Evolutionary conservation across 1,140 invertebrate genomes (phyloP), one percentile per base, ranked within the genome.

Genomic region (Hycleus cichorii): DNA sequence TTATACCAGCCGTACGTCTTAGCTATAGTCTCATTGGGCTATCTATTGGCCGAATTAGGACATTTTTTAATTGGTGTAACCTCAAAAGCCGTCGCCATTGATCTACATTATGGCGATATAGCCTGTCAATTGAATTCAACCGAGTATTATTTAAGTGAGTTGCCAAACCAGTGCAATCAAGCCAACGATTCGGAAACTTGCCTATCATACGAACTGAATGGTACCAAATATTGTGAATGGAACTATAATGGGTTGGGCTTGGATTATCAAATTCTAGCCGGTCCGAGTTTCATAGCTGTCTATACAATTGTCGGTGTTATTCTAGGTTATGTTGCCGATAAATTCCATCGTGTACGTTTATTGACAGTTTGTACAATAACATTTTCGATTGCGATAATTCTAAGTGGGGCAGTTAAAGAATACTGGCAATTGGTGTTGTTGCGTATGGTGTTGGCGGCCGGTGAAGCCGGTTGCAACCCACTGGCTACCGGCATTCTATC

Each of bases 381-480:
- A 40, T 93, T 93, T 75, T 87, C 90, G 2, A 68, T 88, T 1
- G 90, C 91, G 4, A 91, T 92, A 32, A 75, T 92, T 25, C 69
- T 95, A 9, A 92, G 90, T 75, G 89, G 92, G 8, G 78, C 84
- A 5, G 89, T 93, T 0, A 84, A 80, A n/a, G 80, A 89, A 57
- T 95, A 92, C 72, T 95, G 93, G 93, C 93, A 97, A 63, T 74
- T 96, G 45, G 87, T 93, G 0, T 38, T 95, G 9, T 75, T 95
- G 1, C 76, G 93, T 51, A 93, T 95, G 86, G 75, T 92, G 2
- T 84, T 93, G 74, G 93, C 87, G 1, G 89, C 86, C 46, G 93
- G 88, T 4, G 92, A 95, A 74, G 87, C 91, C 2, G 91, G 89
- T 1, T 93, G 91, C 69, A 93, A 93, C 74, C 93, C 93, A 0